phyloP scores from a whole-genome alignment of 37 sponge, comb jelly and placozoan species.

The Trichoplax adhaerens region DNA sequence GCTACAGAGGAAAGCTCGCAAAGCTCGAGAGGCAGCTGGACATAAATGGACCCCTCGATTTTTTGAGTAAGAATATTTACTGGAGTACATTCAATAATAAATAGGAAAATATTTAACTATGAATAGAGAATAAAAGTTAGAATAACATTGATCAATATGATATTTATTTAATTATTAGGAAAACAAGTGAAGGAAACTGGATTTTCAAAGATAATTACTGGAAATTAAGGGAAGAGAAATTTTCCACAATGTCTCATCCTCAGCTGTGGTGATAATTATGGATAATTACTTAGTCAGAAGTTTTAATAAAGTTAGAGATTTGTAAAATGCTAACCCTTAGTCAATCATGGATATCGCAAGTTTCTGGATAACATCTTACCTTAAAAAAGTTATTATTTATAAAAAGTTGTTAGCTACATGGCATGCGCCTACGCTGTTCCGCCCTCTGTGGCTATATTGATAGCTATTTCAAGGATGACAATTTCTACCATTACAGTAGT shows the following conservation, averaged over 20 bases:
- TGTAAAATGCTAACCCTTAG: too few relatives aligned
- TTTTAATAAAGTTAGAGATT: too few relatives aligned
- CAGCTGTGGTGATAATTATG: slow-evolving; percentile 8
- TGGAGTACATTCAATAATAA: background rate
- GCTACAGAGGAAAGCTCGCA: slow-evolving; percentile 51
- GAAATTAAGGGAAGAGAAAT: slow-evolving; percentile 19
- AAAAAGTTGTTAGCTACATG: too few relatives aligned
- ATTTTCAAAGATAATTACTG: slow-evolving; percentile 39
- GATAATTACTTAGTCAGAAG: too few relatives aligned
- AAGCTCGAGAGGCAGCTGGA: slow-evolving; percentile 35
- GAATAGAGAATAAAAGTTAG: background rate
- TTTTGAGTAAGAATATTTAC: slow-evolving; percentile 15
- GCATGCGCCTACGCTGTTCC: too few relatives aligned
- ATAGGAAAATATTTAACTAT: background rate
- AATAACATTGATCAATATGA: background rate
- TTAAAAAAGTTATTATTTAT: too few relatives aligned
- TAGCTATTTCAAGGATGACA: too few relatives aligned
- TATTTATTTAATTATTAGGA: background rate
- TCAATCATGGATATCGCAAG: too few relatives aligned
- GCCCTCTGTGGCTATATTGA: too few relatives aligned
- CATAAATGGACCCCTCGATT: slow-evolving; percentile 42
- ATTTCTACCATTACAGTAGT: too few relatives aligned
- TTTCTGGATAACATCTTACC: too few relatives aligned
- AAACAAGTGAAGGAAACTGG: slow-evolving; percentile 32
- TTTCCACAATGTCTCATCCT: slow-evolving; percentile 8